Percentiles rank a stretch among this genome's conserved stretches.
Evolutionary conservation across 1,140 invertebrate species (phyloP).

Genomic region (Tetramorium alpestre): DNA sequence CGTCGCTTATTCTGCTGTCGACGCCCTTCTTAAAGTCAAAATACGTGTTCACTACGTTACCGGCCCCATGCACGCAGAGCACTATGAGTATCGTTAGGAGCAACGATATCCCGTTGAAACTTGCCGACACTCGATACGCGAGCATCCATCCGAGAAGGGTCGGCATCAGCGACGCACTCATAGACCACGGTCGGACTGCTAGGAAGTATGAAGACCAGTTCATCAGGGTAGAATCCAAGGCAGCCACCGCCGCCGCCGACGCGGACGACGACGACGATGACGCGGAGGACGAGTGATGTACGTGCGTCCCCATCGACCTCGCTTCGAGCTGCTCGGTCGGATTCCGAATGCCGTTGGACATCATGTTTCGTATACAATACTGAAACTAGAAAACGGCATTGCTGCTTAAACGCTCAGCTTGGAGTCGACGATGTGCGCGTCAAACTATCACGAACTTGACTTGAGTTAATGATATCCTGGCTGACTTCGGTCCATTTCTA

Average conservation of each 20-base stretch:
- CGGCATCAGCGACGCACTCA: slow-evolving; percentile 96
- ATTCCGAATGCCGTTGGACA: slow-evolving; percentile 74
- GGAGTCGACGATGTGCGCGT: neutral
- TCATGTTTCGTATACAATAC: slow-evolving; percentile 68
- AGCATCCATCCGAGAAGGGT: slow-evolving; percentile 94
- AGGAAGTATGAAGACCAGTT: slow-evolving; percentile 94
- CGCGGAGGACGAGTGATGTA: slow-evolving; percentile 57
- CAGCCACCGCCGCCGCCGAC: no score
- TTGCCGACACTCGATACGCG: slow-evolving; percentile 91
- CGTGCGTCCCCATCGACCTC: slow-evolving; percentile 59
- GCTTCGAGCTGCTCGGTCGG: slow-evolving; percentile 48
- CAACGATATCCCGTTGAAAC: slow-evolving; percentile 92
- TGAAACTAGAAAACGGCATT: slow-evolving; percentile 33
- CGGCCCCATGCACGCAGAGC: slow-evolving; percentile 96
- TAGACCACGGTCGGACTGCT: slow-evolving; percentile 96
- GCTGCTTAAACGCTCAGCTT: neutral
- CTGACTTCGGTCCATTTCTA: no score
- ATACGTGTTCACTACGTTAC: slow-evolving; percentile 98
- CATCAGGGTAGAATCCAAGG: slow-evolving; percentile 88
- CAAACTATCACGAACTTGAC: neutral
- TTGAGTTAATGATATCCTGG: no score
- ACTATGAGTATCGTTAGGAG: slow-evolving; percentile 94
- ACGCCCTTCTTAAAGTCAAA: slow-evolving; percentile 98
- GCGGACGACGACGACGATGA: neutral
- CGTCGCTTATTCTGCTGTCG: slow-evolving; percentile 96